Percentiles rank a stretch among this genome's conserved stretches.
Conservation (phyloP, 2,888 invertebrate species). For the Campaea margaritaria region DNA sequence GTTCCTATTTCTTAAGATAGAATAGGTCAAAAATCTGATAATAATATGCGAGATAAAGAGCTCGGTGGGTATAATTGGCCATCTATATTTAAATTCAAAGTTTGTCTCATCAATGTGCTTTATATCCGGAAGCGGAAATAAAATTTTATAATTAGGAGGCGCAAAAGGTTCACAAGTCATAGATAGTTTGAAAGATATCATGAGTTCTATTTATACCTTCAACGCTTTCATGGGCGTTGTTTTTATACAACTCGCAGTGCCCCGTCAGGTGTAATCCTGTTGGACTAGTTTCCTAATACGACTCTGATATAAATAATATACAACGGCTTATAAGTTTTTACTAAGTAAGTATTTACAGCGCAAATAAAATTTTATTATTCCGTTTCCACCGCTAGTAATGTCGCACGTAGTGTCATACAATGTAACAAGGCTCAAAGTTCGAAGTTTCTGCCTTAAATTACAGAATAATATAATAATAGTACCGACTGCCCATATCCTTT, state of each 20-base stretch:
- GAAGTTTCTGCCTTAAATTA: too few relatives aligned
- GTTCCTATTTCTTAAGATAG: too few relatives aligned
- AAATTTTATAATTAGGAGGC: neutral
- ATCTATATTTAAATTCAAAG: neutral
- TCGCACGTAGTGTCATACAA: constrained; percentile 10
- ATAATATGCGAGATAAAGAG: too few relatives aligned
- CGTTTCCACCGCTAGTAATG: constrained; percentile 20
- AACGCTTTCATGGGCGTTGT: constrained; percentile 60
- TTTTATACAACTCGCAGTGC: constrained; percentile 46
- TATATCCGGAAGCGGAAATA: neutral
- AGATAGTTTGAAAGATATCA: constrained; percentile 5
- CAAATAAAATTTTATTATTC: constrained; percentile 17
- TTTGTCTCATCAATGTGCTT: neutral
- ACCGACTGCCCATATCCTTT: too few relatives aligned
- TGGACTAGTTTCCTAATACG: constrained; percentile 59
- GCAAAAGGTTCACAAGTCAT: neutral
- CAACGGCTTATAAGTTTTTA: constrained; percentile 19
- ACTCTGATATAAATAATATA: constrained; percentile 41
- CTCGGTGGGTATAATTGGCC: too few relatives aligned
- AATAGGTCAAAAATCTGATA: too few relatives aligned
- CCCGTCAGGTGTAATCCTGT: constrained; percentile 46
- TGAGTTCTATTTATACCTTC: constrained; percentile 58
- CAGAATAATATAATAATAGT: too few relatives aligned
- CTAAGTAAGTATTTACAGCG: neutral
- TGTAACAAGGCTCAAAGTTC: too few relatives aligned